phyloP scores from a whole-genome alignment of 2,888 invertebrate genomes.

The Heliconius erato region DNA sequence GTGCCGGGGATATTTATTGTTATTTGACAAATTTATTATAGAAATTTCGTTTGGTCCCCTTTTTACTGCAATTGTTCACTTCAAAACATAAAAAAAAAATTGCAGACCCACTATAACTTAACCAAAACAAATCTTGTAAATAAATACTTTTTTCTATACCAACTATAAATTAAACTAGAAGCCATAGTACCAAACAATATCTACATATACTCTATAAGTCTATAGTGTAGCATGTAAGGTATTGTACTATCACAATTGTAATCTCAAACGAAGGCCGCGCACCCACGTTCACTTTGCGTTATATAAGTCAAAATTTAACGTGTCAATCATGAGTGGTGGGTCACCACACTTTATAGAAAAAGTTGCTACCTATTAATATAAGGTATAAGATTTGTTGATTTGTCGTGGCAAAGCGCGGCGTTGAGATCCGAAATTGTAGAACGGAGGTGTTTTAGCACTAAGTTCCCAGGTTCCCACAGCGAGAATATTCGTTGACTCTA shows the following conservation, averaged over 20 bases:
- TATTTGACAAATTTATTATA: too few relatives aligned
- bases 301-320: not conserved
- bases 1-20: too few relatives aligned
- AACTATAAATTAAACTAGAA: conserved; percentile 3
- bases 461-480: not conserved
- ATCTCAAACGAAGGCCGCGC: conserved; percentile 12
- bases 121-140: too few relatives aligned
- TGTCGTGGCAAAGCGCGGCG: too few relatives aligned
- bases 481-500: too few relatives aligned
- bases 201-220: not conserved
- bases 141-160: too few relatives aligned
- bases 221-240: not conserved
- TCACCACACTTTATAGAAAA: not conserved
- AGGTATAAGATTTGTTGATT: too few relatives aligned
- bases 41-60: too few relatives aligned
- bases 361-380: not conserved
- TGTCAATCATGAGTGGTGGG: conserved; percentile 8
- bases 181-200: not conserved
- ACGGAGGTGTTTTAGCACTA: not conserved
- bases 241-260: not conserved
- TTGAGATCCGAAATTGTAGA: too few relatives aligned
- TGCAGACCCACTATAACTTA: too few relatives aligned
- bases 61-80: too few relatives aligned
- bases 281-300: conserved; percentile 14
- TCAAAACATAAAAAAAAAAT: too few relatives aligned